phyloP scores from a whole-genome alignment of 2,888 invertebrate species.

The Apamea sordens region DNA sequence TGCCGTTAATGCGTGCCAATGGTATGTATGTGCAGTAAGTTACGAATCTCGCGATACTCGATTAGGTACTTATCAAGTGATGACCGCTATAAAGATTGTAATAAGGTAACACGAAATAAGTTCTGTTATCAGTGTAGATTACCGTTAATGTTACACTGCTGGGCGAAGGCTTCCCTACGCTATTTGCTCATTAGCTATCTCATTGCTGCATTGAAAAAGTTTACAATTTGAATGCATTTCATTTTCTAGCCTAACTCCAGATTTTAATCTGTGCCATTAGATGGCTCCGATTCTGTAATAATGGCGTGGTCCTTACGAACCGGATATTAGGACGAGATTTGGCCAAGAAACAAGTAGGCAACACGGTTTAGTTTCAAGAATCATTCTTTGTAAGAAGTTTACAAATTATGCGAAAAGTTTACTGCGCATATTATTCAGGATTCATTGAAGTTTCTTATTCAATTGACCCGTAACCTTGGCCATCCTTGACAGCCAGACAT shows the following conservation, averaged over 20 bases:
- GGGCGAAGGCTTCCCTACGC: too few relatives aligned
- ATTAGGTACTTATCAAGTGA: too few relatives aligned
- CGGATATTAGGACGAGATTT: background rate
- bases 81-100: too few relatives aligned
- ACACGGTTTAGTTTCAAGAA: background rate
- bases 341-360: background rate
- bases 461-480: background rate
- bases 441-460: background rate
- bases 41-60: background rate
- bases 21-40: too few relatives aligned
- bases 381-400: background rate
- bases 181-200: too few relatives aligned
- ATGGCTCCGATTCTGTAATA: too few relatives aligned
- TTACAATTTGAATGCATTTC: too few relatives aligned
- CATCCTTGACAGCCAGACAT: background rate
- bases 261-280: too few relatives aligned
- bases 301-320: too few relatives aligned
- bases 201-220: too few relatives aligned
- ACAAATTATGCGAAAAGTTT: background rate
- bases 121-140: conserved; percentile 4
- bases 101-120: background rate
- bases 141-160: background rate
- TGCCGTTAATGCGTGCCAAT: too few relatives aligned
- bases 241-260: too few relatives aligned
- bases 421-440: background rate